A percentile compares a stretch with the other conserved stretches of the same genome.
Conservation (phyloP, 2,888 invertebrate genomes). For the Plutella xylostella region DNA sequence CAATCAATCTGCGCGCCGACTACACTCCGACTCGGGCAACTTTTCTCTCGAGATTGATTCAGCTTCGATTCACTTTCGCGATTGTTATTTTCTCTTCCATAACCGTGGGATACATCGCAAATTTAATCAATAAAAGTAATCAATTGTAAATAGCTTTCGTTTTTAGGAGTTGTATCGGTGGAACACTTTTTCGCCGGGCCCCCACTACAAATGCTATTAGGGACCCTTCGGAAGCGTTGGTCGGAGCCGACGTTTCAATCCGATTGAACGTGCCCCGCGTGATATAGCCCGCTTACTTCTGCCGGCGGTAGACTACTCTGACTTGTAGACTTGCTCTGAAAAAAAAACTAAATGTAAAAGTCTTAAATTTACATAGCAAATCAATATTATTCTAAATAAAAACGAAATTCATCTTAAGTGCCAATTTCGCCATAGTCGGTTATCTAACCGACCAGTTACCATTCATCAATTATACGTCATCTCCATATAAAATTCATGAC, state of each 20-base stretch:
- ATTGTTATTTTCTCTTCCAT: background rate
- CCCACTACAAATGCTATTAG: constrained; percentile 55
- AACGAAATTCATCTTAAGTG: background rate
- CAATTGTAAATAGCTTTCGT: constrained; percentile 43
- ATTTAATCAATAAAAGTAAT: constrained; percentile 27
- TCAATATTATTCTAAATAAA: background rate
- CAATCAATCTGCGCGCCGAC: too few relatives aligned
- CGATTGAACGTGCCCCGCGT: constrained; percentile 43
- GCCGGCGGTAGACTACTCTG: constrained; percentile 19
- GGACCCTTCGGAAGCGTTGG: constrained; percentile 39
- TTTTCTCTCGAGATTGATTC: too few relatives aligned
- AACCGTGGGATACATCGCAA: background rate
- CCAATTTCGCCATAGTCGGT: background rate
- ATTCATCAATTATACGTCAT: too few relatives aligned
- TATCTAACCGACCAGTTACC: background rate
- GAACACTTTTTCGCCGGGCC: constrained; percentile 49
- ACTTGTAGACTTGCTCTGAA: constrained; percentile 14
- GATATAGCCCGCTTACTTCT: constrained; percentile 25
- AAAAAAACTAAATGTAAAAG: constrained; percentile 10
- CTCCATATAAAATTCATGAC: too few relatives aligned
- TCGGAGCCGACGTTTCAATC: constrained; percentile 45
- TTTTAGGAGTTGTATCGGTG: constrained; percentile 25
- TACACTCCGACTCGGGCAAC: too few relatives aligned
- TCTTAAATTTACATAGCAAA: background rate
- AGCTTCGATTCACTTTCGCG: background rate